Percentiles rank a stretch among this genome's conserved stretches.
Evolutionary conservation across 2,113 vertebrate species (phyloP).

Genomic region (Alouatta palliata): DNA sequence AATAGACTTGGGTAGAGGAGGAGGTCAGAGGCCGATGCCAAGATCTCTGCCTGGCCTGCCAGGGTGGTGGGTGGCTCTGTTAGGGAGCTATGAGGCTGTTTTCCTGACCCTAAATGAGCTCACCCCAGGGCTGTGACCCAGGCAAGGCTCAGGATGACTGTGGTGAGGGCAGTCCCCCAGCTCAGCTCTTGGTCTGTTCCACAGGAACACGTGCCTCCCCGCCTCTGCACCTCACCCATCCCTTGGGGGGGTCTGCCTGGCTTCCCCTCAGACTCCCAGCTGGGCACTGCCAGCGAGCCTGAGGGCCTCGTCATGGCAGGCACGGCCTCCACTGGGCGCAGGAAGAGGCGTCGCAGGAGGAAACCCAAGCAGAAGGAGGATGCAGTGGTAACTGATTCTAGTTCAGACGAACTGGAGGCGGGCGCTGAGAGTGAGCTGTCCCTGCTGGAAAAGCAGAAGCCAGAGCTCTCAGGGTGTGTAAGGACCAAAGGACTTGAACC

Average conservation of each 20-base stretch:
- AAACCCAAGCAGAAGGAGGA: constrained; percentile 81
- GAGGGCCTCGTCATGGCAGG: background rate
- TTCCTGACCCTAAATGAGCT: background rate
- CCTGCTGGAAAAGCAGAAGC: constrained; percentile 60
- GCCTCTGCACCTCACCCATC: constrained; percentile 91
- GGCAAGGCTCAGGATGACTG: background rate
- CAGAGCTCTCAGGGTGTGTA: background rate
- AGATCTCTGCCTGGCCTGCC: background rate
- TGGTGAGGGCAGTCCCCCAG: background rate
- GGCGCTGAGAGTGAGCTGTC: constrained; percentile 67
- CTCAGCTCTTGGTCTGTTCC: background rate
- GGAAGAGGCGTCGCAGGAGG: constrained; percentile 86
- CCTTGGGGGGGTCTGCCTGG: constrained; percentile 72
- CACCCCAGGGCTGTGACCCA: background rate
- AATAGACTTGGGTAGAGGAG: too few species aligned
- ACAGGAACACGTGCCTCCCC: constrained; percentile 84
- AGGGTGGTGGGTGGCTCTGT: background rate
- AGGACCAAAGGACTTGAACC: background rate
- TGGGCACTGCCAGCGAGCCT: constrained; percentile 19
- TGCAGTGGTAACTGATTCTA: constrained; percentile 68
- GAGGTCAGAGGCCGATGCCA: background rate
- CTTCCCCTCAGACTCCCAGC: background rate
- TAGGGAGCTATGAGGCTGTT: background rate
- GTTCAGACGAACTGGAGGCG: constrained; percentile 85
- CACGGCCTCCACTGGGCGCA: constrained; percentile 40